phyloP scores from a whole-genome alignment of 2,888 invertebrate species.

The Hypselothyrea guttata region DNA sequence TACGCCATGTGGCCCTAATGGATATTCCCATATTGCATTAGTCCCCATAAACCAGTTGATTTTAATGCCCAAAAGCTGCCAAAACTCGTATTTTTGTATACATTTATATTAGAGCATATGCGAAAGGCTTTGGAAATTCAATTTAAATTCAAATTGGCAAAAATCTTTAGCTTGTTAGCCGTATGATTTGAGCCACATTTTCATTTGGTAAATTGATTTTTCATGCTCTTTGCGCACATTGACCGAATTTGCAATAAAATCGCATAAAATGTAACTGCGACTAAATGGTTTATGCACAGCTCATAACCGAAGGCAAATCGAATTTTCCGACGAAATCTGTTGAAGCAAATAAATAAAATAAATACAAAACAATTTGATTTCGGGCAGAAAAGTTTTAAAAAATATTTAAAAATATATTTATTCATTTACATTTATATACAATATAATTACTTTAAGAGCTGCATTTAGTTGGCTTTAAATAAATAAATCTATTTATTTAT shows the following conservation, averaged over 20 bases:
- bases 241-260: conserved; percentile 28
- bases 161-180: conserved; percentile 16
- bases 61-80: conserved; percentile 10
- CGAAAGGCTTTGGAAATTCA: conserved; percentile 2
- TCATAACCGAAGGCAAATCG: too few relatives aligned
- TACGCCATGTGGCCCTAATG: conserved; percentile 27
- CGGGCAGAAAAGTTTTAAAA: too few relatives aligned
- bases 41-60: conserved; percentile 27
- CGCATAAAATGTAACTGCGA: conserved; percentile 22
- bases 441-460: too few relatives aligned
- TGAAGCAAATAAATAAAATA: too few relatives aligned
- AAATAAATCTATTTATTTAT: too few relatives aligned
- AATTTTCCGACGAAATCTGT: too few relatives aligned
- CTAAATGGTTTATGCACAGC: conserved; percentile 31
- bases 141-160: conserved; percentile 14
- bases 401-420: too few relatives aligned
- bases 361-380: too few relatives aligned
- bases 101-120: neutral
- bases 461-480: too few relatives aligned
- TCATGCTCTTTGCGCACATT: conserved; percentile 8
- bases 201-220: conserved; percentile 27
- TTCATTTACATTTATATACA: too few relatives aligned
- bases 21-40: conserved; percentile 11
- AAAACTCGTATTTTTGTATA: neutral
- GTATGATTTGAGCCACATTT: conserved; percentile 13